Base-by-base conservation (phyloP, 2,113 vertebrate genomes). In the Cyanoliseus patagonus region DNA sequence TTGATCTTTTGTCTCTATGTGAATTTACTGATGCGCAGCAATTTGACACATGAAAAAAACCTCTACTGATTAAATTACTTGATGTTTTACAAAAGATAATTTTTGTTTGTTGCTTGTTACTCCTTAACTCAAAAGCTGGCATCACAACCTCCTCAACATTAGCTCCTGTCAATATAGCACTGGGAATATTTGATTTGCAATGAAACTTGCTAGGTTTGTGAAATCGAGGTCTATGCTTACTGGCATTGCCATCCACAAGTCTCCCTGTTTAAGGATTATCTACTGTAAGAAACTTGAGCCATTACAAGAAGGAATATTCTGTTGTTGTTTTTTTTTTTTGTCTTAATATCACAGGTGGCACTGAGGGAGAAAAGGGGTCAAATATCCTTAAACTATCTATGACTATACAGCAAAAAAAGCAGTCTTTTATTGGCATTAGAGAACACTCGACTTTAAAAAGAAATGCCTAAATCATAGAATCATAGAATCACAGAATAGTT, bases 321-420 rank as follows among this genome's bases (percentile, higher is more conserved):
- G 31, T 9, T n/a, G n/a, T n/a, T n/a, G n/a, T n/a, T n/a, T 14
- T 69, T 44, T 44, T 44, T 44, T 44, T 55, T 85, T 75, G 7
- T 28, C 41, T 47, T 39, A 44, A 33, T 78, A 53, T 5, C 37
- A 53, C 6, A 79, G 20, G 2, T 31, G 25, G 8, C n/a, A n/a
- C 44, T 37, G 9, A 68, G 9, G 6, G 27, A 76, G 55, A 86
- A 88, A 83, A 28, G 3, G 14, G 5, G 8, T 13, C 8, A 83
- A 79, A 7, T 31, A 63, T 46, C 4, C 42, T 53, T 20, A 41
- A 88, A 85, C 47, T 20, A 39, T 9, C 15, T 42, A 18, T 17
- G 9, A 75, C 6, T 14, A 7, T 5, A 10, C 1, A 15, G 24
- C 23, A 0, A 1, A 63, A 61, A 73, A 42, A 31, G 3, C 6